Conservation (phyloP, 2,113 vertebrate genomes). For the Bothrops jararaca region DNA sequence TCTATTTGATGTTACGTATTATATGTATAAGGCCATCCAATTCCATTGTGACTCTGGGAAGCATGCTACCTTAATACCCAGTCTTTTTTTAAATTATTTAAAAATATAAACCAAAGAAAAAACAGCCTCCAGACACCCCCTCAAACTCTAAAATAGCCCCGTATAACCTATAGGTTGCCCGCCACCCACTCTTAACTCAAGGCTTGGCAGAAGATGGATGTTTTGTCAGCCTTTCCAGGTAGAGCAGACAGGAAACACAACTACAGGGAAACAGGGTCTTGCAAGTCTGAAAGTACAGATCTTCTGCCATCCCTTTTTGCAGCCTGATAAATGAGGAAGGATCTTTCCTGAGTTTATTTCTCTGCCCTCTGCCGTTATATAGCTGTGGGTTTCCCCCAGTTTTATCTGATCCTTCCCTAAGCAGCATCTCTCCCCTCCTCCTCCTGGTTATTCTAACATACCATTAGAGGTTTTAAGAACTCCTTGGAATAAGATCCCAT, state of each 20-base stretch:
- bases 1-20: background rate
- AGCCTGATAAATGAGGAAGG: background rate
- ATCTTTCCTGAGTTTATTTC: background rate
- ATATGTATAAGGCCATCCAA: background rate
- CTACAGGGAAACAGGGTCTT: background rate
- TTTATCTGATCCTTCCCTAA: background rate
- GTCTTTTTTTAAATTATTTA: background rate
- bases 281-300: background rate
- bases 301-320: background rate
- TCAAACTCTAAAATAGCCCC: background rate
- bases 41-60: background rate
- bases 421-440: background rate
- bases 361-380: background rate
- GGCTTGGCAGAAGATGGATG: background rate
- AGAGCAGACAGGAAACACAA: background rate
- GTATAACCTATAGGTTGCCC: background rate
- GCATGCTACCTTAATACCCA: background rate
- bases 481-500: background rate
- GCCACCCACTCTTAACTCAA: background rate
- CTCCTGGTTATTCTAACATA: background rate
- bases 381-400: background rate
- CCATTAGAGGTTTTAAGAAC: background rate
- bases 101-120: background rate
- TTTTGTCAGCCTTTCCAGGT: background rate
- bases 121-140: background rate